Percentiles rank a stretch among this genome's conserved stretches.
Evolutionary conservation across 2,113 vertebrate genomes (phyloP).

Genomic region (Malurus elegans): DNA sequence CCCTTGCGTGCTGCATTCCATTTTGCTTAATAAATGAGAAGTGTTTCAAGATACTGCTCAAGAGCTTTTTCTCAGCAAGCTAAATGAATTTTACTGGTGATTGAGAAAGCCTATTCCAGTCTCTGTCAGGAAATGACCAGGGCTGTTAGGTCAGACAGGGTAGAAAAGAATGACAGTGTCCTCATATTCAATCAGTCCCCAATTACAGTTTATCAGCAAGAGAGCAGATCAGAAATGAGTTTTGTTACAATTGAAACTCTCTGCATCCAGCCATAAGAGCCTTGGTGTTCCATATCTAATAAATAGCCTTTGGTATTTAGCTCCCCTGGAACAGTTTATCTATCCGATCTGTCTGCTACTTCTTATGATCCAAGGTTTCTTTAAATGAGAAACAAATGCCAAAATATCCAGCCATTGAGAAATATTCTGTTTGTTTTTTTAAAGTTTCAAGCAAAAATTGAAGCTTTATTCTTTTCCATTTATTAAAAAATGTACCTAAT

Average conservation of each 20-base stretch:
- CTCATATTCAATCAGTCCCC: conserved; percentile 59
- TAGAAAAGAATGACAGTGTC: conserved; percentile 48
- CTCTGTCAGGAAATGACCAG: conserved; percentile 62
- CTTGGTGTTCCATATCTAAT: conserved; percentile 5
- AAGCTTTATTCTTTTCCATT: not conserved
- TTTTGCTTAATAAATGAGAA: conserved; percentile 70
- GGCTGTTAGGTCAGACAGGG: conserved; percentile 44
- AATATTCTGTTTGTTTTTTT: not conserved
- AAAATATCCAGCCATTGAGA: not conserved
- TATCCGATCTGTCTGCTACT: not conserved
- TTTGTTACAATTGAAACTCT: conserved; percentile 44
- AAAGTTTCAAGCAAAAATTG: not conserved
- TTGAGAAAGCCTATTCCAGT: conserved; percentile 50
- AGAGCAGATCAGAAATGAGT: conserved; percentile 69
- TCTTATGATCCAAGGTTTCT: not conserved
- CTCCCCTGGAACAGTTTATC: conserved; percentile 21
- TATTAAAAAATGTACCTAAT: not conserved
- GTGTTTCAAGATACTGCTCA: conserved; percentile 57
- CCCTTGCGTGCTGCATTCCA: conserved; percentile 48
- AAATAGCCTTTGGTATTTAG: conserved; percentile 26
- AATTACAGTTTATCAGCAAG: conserved; percentile 70
- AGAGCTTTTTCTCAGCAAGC: conserved; percentile 66
- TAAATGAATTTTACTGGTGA: conserved; percentile 60
- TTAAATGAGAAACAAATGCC: not conserved
- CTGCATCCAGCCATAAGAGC: conserved; percentile 13